Base-by-base conservation (phyloP, 2,888 invertebrate genomes). In the Drosophila mercatorum region DNA sequence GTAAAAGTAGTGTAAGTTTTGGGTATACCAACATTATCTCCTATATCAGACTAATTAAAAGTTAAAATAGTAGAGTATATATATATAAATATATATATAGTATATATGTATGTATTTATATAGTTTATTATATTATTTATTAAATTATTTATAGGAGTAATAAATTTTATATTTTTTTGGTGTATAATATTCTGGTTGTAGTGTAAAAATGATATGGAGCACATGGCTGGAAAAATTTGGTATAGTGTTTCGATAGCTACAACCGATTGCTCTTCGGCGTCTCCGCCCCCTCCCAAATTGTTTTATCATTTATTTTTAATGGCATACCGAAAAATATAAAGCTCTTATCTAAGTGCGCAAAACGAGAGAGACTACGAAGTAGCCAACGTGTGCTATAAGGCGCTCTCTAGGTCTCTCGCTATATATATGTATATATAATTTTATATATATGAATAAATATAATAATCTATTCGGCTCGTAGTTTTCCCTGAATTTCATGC, bases 311-410 rank as follows among this genome's bases (percentile, higher is more conserved):
- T 66, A 43, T 56, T 65, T 69, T 59, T 67, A 67, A 78, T 83
- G 86, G 67, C 64, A 74, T 72, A 57, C 75, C 76, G 31, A 72
- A 74, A 68, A 67, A 26, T 11, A n/a, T 56, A 70, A 53, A 47
- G 38, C 26, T 76, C 83, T 85, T 88, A 85, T 88, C 85, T 80
- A 83, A 85, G 62, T 84, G 80, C 88, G 86, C 86, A 84, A 70
- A 76, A 69, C 65, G 31, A 41, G n/a, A 69, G 64, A 38, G 55
- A 47, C 58, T 51, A 17, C 43, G n/a, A 51, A 17, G 11, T 31
- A 51, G 38, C 36, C 55, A 43, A 44, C 10, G 44, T 62, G 47
- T 68, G 47, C 44, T 36, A 2, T 14, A 46, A 14, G 12, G 14
- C 22, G 14, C 38, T 26, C 41, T 51, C 28, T 46, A 28, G 46